Evolutionary conservation across 2,797 vertebrate genomes (phyloP).

Genomic region (Coilia nasus): DNA sequence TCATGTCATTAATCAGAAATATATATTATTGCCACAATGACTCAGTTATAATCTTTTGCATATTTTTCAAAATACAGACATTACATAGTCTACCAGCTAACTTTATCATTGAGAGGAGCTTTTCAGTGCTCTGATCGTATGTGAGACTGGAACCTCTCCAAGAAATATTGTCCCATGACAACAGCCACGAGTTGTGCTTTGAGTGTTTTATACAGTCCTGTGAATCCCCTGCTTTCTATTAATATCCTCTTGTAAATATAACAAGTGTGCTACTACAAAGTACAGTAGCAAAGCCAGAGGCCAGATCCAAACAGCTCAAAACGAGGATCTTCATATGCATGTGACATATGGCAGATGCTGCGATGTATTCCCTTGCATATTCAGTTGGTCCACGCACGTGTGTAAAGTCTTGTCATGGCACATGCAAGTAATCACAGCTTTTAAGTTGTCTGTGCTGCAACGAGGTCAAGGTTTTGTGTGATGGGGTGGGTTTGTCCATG

Average conservation of each 20-base stretch:
- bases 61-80: slow-evolving; percentile 64
- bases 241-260: neutral
- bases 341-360: neutral
- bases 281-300: neutral
- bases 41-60: slow-evolving; percentile 66
- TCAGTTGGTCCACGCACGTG: neutral
- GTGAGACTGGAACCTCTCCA: neutral
- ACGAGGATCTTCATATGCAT: neutral
- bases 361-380: neutral
- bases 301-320: neutral
- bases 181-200: slow-evolving; percentile 28
- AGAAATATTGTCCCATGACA: slow-evolving; percentile 24
- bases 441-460: slow-evolving; percentile 7
- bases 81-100: slow-evolving; percentile 64
- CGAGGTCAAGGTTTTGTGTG: neutral
- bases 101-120: slow-evolving; percentile 24
- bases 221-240: neutral
- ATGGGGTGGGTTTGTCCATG: slow-evolving; percentile 19
- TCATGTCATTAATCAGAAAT: slow-evolving; percentile 63
- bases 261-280: neutral
- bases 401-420: neutral
- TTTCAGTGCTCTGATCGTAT: neutral
- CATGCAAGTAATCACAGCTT: slow-evolving; percentile 16
- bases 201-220: slow-evolving; percentile 28
- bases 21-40: slow-evolving; percentile 78